Percentiles rank a stretch among this genome's conserved stretches.
Conservation (phyloP, 1,140 invertebrate genomes). For the Lysiphlebus fabarum region DNA sequence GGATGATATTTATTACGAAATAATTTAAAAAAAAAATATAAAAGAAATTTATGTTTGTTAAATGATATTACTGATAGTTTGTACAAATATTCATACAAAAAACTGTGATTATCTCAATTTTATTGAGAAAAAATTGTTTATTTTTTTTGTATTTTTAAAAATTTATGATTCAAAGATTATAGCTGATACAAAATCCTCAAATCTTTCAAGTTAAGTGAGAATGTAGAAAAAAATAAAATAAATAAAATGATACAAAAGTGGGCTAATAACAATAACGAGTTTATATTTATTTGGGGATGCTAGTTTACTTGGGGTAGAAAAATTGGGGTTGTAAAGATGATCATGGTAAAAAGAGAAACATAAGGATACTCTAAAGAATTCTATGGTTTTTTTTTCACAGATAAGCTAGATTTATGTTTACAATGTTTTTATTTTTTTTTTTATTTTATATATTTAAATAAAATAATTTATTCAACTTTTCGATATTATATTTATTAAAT, state of each 20-base stretch:
- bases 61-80: not conserved
- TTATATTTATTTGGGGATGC: not conserved
- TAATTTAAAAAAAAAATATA: not conserved
- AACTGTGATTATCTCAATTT: not conserved
- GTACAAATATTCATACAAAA: slow-evolving; percentile 13
- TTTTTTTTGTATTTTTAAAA: not conserved
- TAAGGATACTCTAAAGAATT: not conserved
- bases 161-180: slow-evolving; percentile 3
- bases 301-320: too few species aligned
- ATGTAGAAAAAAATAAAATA: not conserved
- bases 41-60: not conserved
- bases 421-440: not conserved
- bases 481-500: too few species aligned
- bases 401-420: slow-evolving; percentile 9
- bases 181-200: not conserved
- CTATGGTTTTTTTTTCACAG: not conserved
- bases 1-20: too few species aligned
- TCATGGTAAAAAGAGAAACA: too few species aligned
- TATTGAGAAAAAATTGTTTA: too few species aligned
- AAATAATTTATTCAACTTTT: too few species aligned
- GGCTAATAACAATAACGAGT: slow-evolving; percentile 17
- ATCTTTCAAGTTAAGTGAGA: not conserved
- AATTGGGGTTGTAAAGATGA: too few species aligned
- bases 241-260: not conserved
- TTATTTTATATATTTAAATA: too few species aligned